These are phyloP conservation scores for Lumbricus terrestris DNA, from an alignment of 2,888 invertebrate genomes.

Conservation along the genomic window DNA sequence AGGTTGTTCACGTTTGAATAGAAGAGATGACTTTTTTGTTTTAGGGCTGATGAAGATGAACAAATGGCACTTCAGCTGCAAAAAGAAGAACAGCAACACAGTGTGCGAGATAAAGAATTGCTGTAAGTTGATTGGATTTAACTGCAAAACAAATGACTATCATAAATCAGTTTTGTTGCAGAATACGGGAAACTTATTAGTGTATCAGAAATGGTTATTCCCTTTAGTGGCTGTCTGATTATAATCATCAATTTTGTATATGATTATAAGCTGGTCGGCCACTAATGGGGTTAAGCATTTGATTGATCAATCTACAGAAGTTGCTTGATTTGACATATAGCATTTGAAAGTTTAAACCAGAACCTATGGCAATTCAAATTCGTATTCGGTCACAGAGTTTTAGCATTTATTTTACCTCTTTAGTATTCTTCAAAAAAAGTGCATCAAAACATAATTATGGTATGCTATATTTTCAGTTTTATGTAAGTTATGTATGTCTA, in stretches of 20 bases:
- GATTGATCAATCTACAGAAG: neutral
- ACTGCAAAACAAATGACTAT: neutral
- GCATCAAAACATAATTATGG: neutral
- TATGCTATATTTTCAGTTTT: neutral
- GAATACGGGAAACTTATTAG: neutral
- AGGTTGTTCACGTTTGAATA: neutral
- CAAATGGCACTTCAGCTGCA: neutral
- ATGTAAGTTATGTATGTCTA: neutral
- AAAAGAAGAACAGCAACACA: neutral
- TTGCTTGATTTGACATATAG: neutral
- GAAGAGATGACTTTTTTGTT: neutral
- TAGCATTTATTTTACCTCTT: neutral
- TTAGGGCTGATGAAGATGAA: neutral
- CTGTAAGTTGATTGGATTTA: slow-evolving; percentile 9
- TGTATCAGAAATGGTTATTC: no score
- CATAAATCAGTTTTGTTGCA: neutral
- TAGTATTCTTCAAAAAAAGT: neutral
- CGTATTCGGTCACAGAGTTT: neutral
- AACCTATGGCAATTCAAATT: neutral
- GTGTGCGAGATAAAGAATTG: neutral
- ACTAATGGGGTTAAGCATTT: no score
- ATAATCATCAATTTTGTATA: no score
- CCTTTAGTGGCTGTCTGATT: no score
- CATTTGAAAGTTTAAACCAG: neutral
- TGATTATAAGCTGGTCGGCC: no score